A percentile compares a stretch with the other conserved stretches of the same genome.
Evolutionary conservation across 2,113 vertebrate species (phyloP).

Genomic region (Erythrolamprus reginae): DNA sequence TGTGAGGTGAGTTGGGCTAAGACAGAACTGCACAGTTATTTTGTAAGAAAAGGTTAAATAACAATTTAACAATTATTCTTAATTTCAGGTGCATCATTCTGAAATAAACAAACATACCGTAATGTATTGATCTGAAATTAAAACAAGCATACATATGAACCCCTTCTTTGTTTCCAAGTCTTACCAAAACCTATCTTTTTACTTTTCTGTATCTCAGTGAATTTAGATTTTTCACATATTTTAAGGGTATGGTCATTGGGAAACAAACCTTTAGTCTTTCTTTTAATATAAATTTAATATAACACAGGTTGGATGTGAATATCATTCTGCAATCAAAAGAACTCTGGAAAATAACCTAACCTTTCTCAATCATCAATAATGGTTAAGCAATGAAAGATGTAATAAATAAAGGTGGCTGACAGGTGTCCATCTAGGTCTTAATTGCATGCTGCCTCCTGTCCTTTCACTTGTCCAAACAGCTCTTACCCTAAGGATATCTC

Average conservation of each 20-base stretch:
- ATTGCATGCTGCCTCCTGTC: neutral
- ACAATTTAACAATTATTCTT: neutral
- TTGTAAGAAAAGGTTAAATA: neutral
- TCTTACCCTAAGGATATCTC: neutral
- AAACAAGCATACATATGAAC: neutral
- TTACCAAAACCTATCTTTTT: neutral
- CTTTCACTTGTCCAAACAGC: neutral
- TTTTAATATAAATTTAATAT: neutral
- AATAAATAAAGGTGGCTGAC: neutral
- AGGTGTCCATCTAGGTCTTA: neutral
- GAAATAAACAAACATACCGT: neutral
- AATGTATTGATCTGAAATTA: neutral
- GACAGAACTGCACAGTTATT: neutral
- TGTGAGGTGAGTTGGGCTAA: too few species aligned
- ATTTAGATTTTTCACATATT: neutral
- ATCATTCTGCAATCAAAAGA: neutral
- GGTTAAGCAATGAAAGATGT: neutral
- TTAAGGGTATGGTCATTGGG: neutral
- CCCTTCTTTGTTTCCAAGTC: neutral
- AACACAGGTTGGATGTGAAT: neutral
- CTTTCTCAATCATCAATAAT: neutral
- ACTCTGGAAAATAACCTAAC: neutral
- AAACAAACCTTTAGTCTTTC: neutral
- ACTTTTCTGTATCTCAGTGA: neutral
- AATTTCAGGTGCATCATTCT: neutral